Base-by-base conservation (phyloP, 1,140 invertebrate species). In the Drosophila carrolli region DNA sequence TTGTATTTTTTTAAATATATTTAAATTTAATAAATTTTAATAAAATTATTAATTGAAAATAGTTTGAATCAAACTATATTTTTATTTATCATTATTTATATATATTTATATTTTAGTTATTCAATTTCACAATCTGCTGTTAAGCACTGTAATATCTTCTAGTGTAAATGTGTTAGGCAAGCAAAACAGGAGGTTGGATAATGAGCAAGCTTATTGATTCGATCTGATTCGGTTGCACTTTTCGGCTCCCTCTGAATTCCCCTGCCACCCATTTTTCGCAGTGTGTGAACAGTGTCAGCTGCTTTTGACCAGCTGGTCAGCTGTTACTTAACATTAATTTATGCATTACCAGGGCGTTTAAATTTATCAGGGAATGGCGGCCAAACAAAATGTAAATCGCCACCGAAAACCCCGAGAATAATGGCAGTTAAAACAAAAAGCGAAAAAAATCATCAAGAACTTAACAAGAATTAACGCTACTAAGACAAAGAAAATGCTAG, bases 281-380 rank as follows among this genome's bases (percentile, higher is more conserved):
- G 58, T 73, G 54, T 53, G 58, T 55, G 58, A 54, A 60, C 32
- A 53, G 57, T 71, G 47, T 46, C 65, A 70, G 48, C 41, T 44
- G 35, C 72, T 50, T 46, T 46, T 54, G 53, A 48, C 46, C 68
- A 74, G 47, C 51, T 72, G 59, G 32, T 27, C 56, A 61, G 77
- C 61, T 77, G 78, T 75, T 85, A 85, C 72, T 85, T 86, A 86
- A 78, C 65, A 81, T 86, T 85, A 85, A 85, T 85, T 85, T 85
- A 85, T 85, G 78, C 82, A 85, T 85, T 85, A 78, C 65, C 78
- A 75, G 65, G 70, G 58, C 65, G 82, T 75, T 86, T 86, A 82
- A 86, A 85, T 85, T 85, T 86, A 85, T 85, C 82, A 82, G 82
- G 55, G 77, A 78, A 81, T 86, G 76, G 71, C 75, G 63, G 61